Percentiles rank a stretch among this genome's conserved stretches.
These are phyloP conservation scores for Labroides dimidiatus DNA, from an alignment of 2,797 vertebrate genomes.

Conservation along the genomic window DNA sequence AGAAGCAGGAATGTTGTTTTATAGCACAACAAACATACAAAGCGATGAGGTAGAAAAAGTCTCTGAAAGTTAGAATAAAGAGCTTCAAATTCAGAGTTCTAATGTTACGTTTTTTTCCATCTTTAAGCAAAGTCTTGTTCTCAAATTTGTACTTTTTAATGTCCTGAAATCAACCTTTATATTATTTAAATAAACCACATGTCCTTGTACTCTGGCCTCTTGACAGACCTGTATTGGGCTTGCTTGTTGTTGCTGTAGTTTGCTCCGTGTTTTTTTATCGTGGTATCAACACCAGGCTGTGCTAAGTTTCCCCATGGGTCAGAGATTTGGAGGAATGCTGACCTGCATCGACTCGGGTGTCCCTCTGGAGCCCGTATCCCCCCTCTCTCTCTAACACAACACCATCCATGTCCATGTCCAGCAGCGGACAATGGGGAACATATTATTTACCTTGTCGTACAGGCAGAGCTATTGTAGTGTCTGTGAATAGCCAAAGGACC, in stretches of 20 bases:
- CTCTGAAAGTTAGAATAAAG: too few species aligned
- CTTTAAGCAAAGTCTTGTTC: too few species aligned
- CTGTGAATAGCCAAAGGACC: conserved; percentile 69
- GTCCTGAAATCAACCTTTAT: neutral
- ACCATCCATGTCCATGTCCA: conserved; percentile 65
- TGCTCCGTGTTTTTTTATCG: conserved; percentile 37
- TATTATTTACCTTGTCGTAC: conserved; percentile 82
- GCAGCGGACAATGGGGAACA: conserved; percentile 77
- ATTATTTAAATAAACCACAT: neutral
- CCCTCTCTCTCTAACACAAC: conserved; percentile 53
- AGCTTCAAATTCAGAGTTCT: too few species aligned
- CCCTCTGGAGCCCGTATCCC: conserved; percentile 50
- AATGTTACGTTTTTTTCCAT: too few species aligned
- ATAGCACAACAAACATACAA: neutral
- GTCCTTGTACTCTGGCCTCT: neutral
- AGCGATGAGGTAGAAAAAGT: too few species aligned
- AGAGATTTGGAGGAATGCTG: conserved; percentile 69
- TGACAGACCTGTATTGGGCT: conserved; percentile 1
- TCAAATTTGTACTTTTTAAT: too few species aligned
- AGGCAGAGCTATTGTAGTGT: conserved; percentile 78
- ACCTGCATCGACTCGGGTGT: conserved; percentile 56
- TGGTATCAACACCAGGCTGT: conserved; percentile 45
- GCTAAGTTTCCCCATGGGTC: conserved; percentile 70
- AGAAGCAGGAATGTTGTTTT: neutral
- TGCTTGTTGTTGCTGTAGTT: conserved; percentile 20